Evolutionary conservation across 2,888 invertebrate genomes (phyloP).

Genomic region (Lycia hirtaria): DNA sequence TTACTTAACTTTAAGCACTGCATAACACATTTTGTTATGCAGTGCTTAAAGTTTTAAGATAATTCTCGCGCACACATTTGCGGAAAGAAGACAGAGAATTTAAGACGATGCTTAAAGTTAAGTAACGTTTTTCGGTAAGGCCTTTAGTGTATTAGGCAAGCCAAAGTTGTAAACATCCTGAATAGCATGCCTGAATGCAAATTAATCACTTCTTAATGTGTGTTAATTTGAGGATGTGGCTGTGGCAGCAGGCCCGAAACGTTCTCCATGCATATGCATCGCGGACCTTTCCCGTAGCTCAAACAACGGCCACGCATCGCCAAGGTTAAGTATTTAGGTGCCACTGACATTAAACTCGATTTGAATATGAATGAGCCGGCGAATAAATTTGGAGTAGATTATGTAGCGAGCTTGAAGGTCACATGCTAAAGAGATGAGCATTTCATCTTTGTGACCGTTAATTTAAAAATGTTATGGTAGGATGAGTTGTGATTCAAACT

Average conservation of each 20-base stretch:
- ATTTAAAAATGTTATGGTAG: too few relatives aligned
- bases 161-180: slow-evolving; percentile 1
- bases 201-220: slow-evolving; percentile 1
- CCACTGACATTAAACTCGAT: slow-evolving; percentile 21
- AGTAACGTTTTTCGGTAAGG: too few relatives aligned
- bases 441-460: too few relatives aligned
- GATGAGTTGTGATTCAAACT: too few relatives aligned
- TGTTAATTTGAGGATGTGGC: neutral
- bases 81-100: too few relatives aligned
- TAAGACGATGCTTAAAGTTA: too few relatives aligned
- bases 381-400: slow-evolving; percentile 17
- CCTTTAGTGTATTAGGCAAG: neutral
- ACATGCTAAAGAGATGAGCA: neutral
- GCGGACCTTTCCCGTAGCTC: neutral
- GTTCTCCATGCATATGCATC: neutral
- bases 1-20: too few relatives aligned
- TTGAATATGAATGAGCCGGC: slow-evolving; percentile 25
- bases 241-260: neutral
- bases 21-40: too few relatives aligned
- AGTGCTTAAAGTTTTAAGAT: too few relatives aligned
- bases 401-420: slow-evolving; percentile 7
- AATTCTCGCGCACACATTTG: too few relatives aligned
- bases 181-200: neutral
- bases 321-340: slow-evolving; percentile 26
- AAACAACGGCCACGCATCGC: slow-evolving; percentile 9